Percentiles rank a stretch among this genome's conserved stretches.
These are phyloP conservation scores for Galaxea fascicularis DNA, from an alignment of 92 coral and sea anemone genomes.

Conservation along the genomic window DNA sequence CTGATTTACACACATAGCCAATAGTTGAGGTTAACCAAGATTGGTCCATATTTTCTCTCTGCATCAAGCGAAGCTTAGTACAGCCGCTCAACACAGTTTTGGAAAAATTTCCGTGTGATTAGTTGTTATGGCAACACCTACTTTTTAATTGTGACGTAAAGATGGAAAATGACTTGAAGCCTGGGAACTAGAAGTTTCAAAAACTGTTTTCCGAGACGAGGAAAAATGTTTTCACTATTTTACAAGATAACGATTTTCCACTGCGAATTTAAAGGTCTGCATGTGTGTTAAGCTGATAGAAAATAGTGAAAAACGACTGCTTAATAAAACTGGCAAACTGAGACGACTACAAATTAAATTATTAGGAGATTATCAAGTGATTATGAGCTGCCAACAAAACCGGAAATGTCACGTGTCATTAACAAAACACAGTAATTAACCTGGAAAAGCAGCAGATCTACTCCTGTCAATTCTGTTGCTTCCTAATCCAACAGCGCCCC, in stretches of 20 bases:
- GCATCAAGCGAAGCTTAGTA: not conserved
- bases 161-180: not conserved
- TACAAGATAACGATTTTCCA: too few relatives aligned
- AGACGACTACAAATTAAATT: too few relatives aligned
- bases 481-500: not conserved
- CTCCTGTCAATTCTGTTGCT: not conserved
- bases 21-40: constrained; percentile 6
- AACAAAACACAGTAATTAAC: not conserved
- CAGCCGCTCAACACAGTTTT: not conserved
- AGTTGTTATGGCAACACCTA: not conserved
- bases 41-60: not conserved
- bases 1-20: not conserved
- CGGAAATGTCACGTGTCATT: too few relatives aligned
- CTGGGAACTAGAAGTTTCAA: not conserved
- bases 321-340: too few relatives aligned
- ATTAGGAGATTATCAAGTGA: too few relatives aligned
- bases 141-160: not conserved
- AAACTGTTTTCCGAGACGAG: too few relatives aligned
- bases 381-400: too few relatives aligned
- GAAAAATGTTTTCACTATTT: too few relatives aligned
- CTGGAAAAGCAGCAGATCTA: not conserved
- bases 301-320: too few relatives aligned
- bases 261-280: too few relatives aligned
- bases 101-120: not conserved
- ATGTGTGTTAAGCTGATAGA: too few relatives aligned